Evolutionary conservation across 2,888 invertebrate genomes (phyloP).

Genomic region (Anoplius nigerrimus): DNA sequence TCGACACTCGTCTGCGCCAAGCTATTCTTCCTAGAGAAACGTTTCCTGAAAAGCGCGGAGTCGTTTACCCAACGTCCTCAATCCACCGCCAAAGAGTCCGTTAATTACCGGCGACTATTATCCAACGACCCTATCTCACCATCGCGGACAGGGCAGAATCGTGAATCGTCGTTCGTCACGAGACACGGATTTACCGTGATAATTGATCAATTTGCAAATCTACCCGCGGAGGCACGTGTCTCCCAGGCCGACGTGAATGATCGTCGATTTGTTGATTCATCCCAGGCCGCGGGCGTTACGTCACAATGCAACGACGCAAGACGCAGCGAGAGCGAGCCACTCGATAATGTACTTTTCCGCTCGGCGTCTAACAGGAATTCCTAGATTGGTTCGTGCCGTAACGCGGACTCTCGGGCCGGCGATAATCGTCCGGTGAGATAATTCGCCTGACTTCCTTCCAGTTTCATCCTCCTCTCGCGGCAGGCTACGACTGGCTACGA

Average conservation of each 20-base stretch:
- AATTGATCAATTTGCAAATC: constrained; percentile 58
- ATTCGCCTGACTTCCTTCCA: background rate
- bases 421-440: constrained; percentile 13
- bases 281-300: constrained; percentile 43
- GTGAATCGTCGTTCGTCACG: background rate
- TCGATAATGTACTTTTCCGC: constrained; percentile 44
- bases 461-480: background rate
- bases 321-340: background rate
- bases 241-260: constrained; percentile 42
- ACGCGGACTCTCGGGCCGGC: background rate
- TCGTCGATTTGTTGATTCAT: constrained; percentile 53
- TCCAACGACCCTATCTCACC: too few relatives aligned
- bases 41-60: too few relatives aligned
- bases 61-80: too few relatives aligned
- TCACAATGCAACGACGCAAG: constrained; percentile 45
- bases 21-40: too few relatives aligned
- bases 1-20: too few relatives aligned
- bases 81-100: too few relatives aligned
- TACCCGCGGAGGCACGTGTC: constrained; percentile 41
- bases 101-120: too few relatives aligned
- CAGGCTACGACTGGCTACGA: too few relatives aligned
- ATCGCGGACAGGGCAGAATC: background rate
- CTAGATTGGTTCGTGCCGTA: constrained; percentile 32
- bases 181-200: constrained; percentile 20
- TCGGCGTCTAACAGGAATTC: constrained; percentile 41